Percentiles rank a stretch among this genome's conserved stretches.
These are phyloP conservation scores for Melanostoma scalare DNA, from an alignment of 2,888 invertebrate genomes.

Conservation along the genomic window DNA sequence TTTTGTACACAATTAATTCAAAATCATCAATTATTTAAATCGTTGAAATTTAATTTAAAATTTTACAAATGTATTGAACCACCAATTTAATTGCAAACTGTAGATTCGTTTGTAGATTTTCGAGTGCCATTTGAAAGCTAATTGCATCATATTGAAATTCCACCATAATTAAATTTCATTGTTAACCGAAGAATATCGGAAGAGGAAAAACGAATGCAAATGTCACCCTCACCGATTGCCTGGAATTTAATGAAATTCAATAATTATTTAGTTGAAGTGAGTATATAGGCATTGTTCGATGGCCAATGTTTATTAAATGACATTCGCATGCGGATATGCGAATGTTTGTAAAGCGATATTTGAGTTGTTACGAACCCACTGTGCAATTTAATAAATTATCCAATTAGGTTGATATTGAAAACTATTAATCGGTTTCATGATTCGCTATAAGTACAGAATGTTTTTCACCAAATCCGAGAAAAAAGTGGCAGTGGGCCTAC, in stretches of 20 bases:
- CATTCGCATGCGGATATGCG: neutral
- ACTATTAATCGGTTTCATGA: neutral
- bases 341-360: constrained; percentile 22
- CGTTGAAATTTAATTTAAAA: no score
- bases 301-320: constrained; percentile 22
- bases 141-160: constrained; percentile 15
- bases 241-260: constrained; percentile 14
- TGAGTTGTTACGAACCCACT: constrained; percentile 8
- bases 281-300: neutral
- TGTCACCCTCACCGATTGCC: neutral
- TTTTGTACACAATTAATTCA: no score
- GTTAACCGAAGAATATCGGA: neutral
- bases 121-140: neutral
- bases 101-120: no score
- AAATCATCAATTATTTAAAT: no score
- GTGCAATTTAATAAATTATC: constrained; percentile 10
- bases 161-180: constrained; percentile 23
- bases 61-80: no score
- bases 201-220: neutral
- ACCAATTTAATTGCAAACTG: no score
- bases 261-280: constrained; percentile 14
- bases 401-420: constrained; percentile 16
- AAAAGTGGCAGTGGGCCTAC: no score
- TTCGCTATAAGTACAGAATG: neutral
- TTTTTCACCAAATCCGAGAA: neutral